Evolutionary conservation across 2,888 invertebrate genomes (phyloP), one percentile per base, ranked within the genome.

Genomic region (Diogma glabrata): DNA sequence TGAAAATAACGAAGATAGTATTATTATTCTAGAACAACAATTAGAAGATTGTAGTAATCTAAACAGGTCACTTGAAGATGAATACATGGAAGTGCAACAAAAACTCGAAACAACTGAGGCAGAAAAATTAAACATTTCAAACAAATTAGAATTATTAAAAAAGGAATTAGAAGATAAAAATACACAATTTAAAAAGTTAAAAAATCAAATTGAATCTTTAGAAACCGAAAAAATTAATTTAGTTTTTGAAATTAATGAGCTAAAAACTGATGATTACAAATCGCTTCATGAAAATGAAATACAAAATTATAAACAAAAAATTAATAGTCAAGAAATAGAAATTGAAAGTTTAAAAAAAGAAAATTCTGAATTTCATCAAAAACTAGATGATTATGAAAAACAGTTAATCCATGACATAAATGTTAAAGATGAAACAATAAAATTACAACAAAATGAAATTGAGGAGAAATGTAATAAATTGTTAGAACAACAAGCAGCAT

Each of bases 1-100:
- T 48, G 84, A 84, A 69, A 76, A 79, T 2, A 82, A 83, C 59
- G 84, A 84, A 69, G 83, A 84, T 58, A 81, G 78, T 56, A 67
- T 82, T 54, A 70, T 74, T 0, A 74, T 78, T 58, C 63, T 84
- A 57, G 83, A 84, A 67, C 70, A 72, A 1, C 81, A 83, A 64
- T 62, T 84, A 46, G 84, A 84, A 48, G 77, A 78, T 60, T 74
- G 73, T 43, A 75, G 70, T 55, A 74, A 67, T 57, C 66, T 75
- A n/a, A 80, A 78, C 59, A 73, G 74, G 57, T 73, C 73, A 7
- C 72, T 82, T 60, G 77, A 79, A 60, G 73, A 75, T 47, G 77
- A 79, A 66, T 75, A 81, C 47, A 66, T 72, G 46, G 74, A 73
- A 50, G 72, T 79, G 59, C 74, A 78, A 58, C 72, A 71, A 45